Evolutionary conservation across 2,888 invertebrate species (phyloP).

Genomic region (Drosophila vallismaia): DNA sequence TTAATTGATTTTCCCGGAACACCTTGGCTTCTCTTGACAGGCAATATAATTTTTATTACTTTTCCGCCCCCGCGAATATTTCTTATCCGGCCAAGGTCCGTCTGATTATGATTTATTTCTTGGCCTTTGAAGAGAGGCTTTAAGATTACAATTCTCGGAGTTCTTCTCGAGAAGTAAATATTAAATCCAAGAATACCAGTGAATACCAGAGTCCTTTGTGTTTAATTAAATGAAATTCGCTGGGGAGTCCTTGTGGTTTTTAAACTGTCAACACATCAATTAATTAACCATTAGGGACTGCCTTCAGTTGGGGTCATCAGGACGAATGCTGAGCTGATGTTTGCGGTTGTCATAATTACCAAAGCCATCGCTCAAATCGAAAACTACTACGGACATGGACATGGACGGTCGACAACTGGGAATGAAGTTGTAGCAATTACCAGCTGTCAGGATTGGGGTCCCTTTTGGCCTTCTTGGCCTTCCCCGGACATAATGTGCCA

Average conservation of each 20-base stretch:
- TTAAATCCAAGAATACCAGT: background rate
- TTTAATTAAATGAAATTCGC: slow-evolving; percentile 7
- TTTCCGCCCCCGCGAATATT: background rate
- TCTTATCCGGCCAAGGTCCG: background rate
- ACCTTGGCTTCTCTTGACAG: slow-evolving; percentile 37
- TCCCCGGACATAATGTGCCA: slow-evolving; percentile 27
- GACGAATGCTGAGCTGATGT: slow-evolving; percentile 21
- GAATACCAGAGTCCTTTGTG: background rate
- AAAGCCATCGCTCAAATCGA: slow-evolving; percentile 45
- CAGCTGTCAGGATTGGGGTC: slow-evolving; percentile 16
- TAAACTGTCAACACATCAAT: slow-evolving; percentile 57
- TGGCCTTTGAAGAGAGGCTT: background rate
- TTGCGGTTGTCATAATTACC: slow-evolving; percentile 52
- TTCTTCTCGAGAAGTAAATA: background rate
- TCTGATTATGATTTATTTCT: slow-evolving; percentile 30
- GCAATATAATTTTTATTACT: slow-evolving; percentile 30
- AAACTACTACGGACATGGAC: slow-evolving; percentile 14
- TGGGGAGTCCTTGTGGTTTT: slow-evolving; percentile 30
- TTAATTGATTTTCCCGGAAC: slow-evolving; percentile 69
- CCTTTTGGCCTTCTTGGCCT: slow-evolving; percentile 1
- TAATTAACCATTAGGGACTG: slow-evolving; percentile 57
- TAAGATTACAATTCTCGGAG: background rate
- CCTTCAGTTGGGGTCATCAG: slow-evolving; percentile 22
- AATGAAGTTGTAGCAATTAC: slow-evolving; percentile 18
- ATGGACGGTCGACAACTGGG: slow-evolving; percentile 10